phyloP scores from a whole-genome alignment of 2,888 invertebrate species.

The Andricus curvator region DNA sequence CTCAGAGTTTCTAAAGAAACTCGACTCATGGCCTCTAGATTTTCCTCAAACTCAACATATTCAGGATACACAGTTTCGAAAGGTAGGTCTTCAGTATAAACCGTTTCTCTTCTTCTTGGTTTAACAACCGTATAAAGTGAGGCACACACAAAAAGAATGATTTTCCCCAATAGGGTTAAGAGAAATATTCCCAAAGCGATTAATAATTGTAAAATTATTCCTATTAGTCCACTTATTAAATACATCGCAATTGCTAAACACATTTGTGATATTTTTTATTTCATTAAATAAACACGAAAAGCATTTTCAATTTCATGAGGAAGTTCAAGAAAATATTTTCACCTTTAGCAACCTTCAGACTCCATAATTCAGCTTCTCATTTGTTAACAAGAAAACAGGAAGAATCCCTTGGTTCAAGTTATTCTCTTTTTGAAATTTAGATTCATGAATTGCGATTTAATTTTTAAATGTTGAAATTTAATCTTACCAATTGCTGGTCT shows the following conservation, averaged over 20 bases:
- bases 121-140: conserved; percentile 56
- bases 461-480: not conserved
- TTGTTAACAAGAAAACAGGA: not conserved
- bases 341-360: not conserved
- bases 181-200: conserved; percentile 58
- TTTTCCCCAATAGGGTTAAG: conserved; percentile 54
- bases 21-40: conserved; percentile 61
- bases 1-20: conserved; percentile 64
- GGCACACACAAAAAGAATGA: conserved; percentile 59
- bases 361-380: not conserved
- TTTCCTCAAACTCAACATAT: conserved; percentile 62
- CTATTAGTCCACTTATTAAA: conserved; percentile 58
- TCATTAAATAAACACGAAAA: not conserved
- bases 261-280: conserved; percentile 53
- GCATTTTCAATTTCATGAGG: not conserved
- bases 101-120: conserved; percentile 26
- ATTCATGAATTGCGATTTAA: not conserved
- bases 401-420: not conserved
- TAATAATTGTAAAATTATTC: conserved; percentile 56
- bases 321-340: not conserved
- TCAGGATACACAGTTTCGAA: conserved; percentile 67
- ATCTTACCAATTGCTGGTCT: conserved; percentile 88
- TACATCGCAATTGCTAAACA: conserved; percentile 66
- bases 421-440: not conserved
- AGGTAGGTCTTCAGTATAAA: conserved; percentile 44